These are phyloP conservation scores for Melolontha melolontha DNA, from an alignment of 2,888 invertebrate genomes.

Conservation along the genomic window DNA sequence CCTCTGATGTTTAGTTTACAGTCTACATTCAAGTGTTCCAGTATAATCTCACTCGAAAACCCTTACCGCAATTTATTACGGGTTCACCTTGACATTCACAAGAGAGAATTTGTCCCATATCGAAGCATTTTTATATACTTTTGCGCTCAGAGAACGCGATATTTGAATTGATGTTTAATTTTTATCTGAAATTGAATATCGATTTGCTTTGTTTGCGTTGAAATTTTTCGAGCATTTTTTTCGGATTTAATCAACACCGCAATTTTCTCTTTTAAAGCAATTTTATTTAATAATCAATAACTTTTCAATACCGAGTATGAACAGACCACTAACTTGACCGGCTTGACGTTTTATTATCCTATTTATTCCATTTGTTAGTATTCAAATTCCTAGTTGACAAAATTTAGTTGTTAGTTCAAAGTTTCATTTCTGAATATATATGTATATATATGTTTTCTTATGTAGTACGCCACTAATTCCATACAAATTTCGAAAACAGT, in stretches of 20 bases:
- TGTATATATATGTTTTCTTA: too few species aligned
- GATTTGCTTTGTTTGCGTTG: slow-evolving; percentile 22
- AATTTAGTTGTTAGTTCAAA: too few species aligned
- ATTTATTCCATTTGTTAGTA: background rate
- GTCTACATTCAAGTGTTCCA: background rate
- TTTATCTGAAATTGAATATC: slow-evolving; percentile 24
- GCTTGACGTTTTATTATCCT: background rate
- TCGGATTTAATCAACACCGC: slow-evolving; percentile 22
- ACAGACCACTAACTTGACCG: background rate
- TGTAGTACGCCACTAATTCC: too few species aligned
- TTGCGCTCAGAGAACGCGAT: background rate
- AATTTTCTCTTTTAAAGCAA: slow-evolving; percentile 20
- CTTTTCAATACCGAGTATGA: slow-evolving; percentile 4
- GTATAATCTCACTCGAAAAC: slow-evolving; percentile 7
- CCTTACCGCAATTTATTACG: slow-evolving; percentile 23
- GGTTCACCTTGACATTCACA: background rate
- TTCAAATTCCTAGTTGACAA: too few species aligned
- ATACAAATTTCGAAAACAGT: too few species aligned
- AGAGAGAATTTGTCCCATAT: background rate
- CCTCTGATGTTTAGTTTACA: slow-evolving; percentile 40
- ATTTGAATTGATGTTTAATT: slow-evolving; percentile 23
- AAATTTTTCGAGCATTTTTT: slow-evolving; percentile 3
- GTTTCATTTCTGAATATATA: too few species aligned
- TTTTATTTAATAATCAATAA: slow-evolving; percentile 29
- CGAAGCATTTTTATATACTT: slow-evolving; percentile 5